Evolutionary conservation across 2,888 invertebrate species (phyloP), one percentile per base, ranked within the genome.

Genomic region (Acronicta aceris): DNA sequence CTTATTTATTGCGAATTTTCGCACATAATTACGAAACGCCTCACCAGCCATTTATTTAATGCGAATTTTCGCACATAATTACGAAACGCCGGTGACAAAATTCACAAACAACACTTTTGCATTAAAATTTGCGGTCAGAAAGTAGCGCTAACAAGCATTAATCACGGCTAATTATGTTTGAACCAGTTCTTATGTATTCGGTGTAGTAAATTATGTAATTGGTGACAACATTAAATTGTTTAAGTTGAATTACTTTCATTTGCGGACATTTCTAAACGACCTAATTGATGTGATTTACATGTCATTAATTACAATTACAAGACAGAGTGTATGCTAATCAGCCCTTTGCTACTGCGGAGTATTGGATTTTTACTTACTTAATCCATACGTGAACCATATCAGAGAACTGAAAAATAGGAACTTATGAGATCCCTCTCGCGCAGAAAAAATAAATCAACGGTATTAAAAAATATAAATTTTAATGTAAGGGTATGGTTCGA

Each of bases 261-360:
- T 13, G 58, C 54, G 47, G 66, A 7, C 67, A 71, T 75, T 73
- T 70, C 75, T 60, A 76, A 74, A 53, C 21, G n/a, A 59, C 65
- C 21, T 21, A 21, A 21, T 21, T 59, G 40, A n/a, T 36, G 7
- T 12, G 0, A 64, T 48, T 41, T 21, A 16, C 13, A 51, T 30
- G 25, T 30, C 15, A 25, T 54, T 33, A n/a, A n/a, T n/a, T n/a
- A n/a, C n/a, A n/a, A n/a, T n/a, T n/a, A n/a, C n/a, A n/a, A n/a
- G n/a, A n/a, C n/a, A n/a, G n/a, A n/a, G n/a, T n/a, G n/a, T n/a
- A n/a, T n/a, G n/a, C n/a, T n/a, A n/a, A n/a, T n/a, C n/a, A n/a
- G n/a, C n/a, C n/a, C n/a, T n/a, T n/a, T n/a, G n/a, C n/a, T n/a
- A n/a, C n/a, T n/a, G n/a, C n/a, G n/a, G n/a, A n/a, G n/a, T n/a